Evolutionary conservation across 2,797 vertebrate genomes (phyloP), one percentile per base, ranked within the genome.

Genomic region (Mus minutoides): DNA sequence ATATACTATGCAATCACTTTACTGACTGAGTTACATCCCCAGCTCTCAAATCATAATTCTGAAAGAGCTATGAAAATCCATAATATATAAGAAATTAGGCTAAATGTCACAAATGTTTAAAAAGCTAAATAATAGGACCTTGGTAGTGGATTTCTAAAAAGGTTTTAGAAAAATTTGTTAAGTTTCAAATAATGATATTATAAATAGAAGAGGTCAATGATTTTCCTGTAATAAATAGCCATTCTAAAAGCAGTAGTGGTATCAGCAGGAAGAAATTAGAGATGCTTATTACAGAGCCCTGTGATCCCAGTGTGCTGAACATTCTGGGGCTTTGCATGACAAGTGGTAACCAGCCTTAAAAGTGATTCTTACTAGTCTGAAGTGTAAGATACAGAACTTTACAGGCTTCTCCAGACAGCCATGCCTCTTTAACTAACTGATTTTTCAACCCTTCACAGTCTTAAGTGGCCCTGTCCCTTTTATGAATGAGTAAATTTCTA

Each of bases 401-500:
- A 94, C 0, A 91, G 75, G 19, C 9, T 95, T 78, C 90, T 69
- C 46, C 8, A 87, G 34, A 19, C 34, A 37, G 67, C 34, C 43
- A 67, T 26, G 12, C 3, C 31, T 78, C 75, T 90, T 54, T 4
- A 76, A 56, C 56, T 93, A 78, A 82, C 46, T 92, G 52, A 92
- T 82, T 92, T 43, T 52, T 86, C n/a, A 86, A 60, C 49, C 84
- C 19, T 95, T 31, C 91, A 21, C 92, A 91, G 62, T 52, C 40
- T 29, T 95, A 88, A 79, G 19, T 34, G 49, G 31, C 14, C 34
- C 37, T 93, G 29, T 80, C 19, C 10, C 58, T 91, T 92, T 69
- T 60, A 67, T 90, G 9, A 96, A 96, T 69, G 34, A 95, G 90
- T 91, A 88, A 92, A 96, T 79, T 96, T 91, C 54, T 64, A 94